Conservation (phyloP, 2,888 invertebrate genomes). For the Perizoma affinitatum region DNA sequence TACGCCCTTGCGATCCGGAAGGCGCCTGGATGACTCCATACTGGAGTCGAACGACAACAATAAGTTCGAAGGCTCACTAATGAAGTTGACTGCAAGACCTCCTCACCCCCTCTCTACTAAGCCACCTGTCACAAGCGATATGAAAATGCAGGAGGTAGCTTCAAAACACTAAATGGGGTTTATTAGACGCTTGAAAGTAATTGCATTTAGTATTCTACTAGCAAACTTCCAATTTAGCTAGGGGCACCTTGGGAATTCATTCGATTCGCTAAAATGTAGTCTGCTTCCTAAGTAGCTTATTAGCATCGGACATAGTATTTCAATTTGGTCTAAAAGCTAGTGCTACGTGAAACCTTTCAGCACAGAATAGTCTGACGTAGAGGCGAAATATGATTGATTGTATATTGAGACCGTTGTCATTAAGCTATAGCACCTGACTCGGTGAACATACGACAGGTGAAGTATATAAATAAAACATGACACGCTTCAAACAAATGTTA, state of each 20-base stretch:
- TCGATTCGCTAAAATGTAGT: slow-evolving; percentile 7
- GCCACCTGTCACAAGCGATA: slow-evolving; percentile 32
- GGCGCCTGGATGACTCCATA: slow-evolving; percentile 64
- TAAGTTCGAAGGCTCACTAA: slow-evolving; percentile 63
- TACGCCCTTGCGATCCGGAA: slow-evolving; percentile 46
- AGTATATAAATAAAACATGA: no score
- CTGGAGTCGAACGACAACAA: slow-evolving; percentile 58
- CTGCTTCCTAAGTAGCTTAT: slow-evolving; percentile 23
- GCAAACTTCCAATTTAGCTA: slow-evolving; percentile 23
- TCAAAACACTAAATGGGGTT: no score
- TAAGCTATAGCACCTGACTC: no score
- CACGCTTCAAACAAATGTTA: no score
- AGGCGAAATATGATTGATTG: neutral
- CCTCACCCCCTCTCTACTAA: slow-evolving; percentile 32
- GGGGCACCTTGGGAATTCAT: slow-evolving; percentile 24
- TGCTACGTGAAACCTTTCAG: slow-evolving; percentile 6
- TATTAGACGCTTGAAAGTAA: no score
- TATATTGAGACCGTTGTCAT: no score
- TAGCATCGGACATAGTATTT: slow-evolving; percentile 30
- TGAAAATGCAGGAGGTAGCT: slow-evolving; percentile 38
- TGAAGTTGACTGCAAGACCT: slow-evolving; percentile 63
- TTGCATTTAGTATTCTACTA: slow-evolving; percentile 24
- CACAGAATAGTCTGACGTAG: slow-evolving; percentile 1
- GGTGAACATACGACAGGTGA: no score
- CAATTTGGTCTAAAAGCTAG: slow-evolving; percentile 27